Evolutionary conservation across 2,888 invertebrate species (phyloP).

Genomic region (Mesopsocus fuscifrons): DNA sequence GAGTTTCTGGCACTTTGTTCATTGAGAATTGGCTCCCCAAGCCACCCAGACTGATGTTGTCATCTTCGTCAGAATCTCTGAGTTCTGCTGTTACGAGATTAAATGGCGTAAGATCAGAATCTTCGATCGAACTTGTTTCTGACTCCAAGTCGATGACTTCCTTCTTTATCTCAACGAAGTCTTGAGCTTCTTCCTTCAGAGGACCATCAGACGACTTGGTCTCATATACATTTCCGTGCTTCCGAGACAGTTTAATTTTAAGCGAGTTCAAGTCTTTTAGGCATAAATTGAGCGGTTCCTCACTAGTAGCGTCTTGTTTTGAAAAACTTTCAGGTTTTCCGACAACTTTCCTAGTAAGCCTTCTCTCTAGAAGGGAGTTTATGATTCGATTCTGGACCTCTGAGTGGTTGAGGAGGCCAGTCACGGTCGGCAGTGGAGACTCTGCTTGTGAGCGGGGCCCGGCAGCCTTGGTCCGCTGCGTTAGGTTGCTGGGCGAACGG

Average conservation of each 20-base stretch:
- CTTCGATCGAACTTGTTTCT: slow-evolving; percentile 22
- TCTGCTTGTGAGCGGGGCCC: slow-evolving; percentile 13
- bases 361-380: slow-evolving; percentile 46
- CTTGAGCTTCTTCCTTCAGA: background rate
- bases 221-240: slow-evolving; percentile 41
- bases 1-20: slow-evolving; percentile 16
- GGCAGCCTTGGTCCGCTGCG: slow-evolving; percentile 16
- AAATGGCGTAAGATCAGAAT: slow-evolving; percentile 15
- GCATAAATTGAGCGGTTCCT: slow-evolving; percentile 69
- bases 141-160: slow-evolving; percentile 21
- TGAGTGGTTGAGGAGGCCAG: slow-evolving; percentile 30
- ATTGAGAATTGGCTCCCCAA: background rate
- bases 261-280: slow-evolving; percentile 49
- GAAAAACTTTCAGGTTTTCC: slow-evolving; percentile 24
- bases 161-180: slow-evolving; percentile 3
- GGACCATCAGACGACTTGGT: slow-evolving; percentile 18
- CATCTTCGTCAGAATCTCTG: slow-evolving; percentile 3
- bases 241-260: slow-evolving; percentile 41
- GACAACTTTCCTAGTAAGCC: slow-evolving; percentile 45
- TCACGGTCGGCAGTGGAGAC: slow-evolving; percentile 16
- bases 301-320: slow-evolving; percentile 27
- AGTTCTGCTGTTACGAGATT: slow-evolving; percentile 6
- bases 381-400: slow-evolving; percentile 48
- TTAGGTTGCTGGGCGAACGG: slow-evolving; percentile 14
- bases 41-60: background rate